phyloP scores from a whole-genome alignment of 2,797 vertebrate species.

The Manis crassicaudata region DNA sequence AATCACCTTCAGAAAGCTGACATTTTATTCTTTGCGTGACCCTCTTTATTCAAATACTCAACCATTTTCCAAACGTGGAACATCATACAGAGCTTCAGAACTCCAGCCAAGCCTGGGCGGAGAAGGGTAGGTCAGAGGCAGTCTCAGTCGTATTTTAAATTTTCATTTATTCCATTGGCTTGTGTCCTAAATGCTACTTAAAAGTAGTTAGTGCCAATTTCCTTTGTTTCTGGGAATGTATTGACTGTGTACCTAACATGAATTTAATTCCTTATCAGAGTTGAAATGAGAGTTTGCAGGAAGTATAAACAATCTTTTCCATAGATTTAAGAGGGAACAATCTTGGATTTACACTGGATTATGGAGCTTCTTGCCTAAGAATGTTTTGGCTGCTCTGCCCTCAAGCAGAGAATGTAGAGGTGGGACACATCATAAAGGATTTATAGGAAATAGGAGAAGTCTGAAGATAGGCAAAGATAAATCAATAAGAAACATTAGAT shows the following conservation, averaged over 20 bases:
- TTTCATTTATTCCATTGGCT: conserved; percentile 68
- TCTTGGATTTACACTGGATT: background rate
- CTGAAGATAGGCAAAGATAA: background rate
- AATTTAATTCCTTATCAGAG: conserved; percentile 25
- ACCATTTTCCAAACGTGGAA: background rate
- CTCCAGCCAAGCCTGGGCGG: conserved; percentile 50
- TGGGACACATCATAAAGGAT: background rate
- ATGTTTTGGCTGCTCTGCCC: background rate
- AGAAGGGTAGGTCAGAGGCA: background rate
- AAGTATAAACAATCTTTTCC: background rate
- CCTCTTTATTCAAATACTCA: conserved; percentile 20
- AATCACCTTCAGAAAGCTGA: conserved; percentile 62
- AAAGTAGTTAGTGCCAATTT: background rate
- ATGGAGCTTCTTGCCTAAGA: background rate
- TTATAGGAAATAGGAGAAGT: background rate
- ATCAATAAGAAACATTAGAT: background rate
- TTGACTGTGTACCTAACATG: background rate
- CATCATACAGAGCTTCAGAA: conserved; percentile 17
- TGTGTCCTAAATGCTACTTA: conserved; percentile 54
- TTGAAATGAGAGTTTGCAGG: background rate
- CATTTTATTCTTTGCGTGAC: conserved; percentile 57
- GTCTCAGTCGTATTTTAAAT: conserved; percentile 45
- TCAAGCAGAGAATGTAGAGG: conserved; percentile 1
- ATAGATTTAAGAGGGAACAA: background rate
- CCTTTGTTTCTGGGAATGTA: conserved; percentile 47